Evolutionary conservation across 2,797 vertebrate genomes (phyloP), one percentile per base, ranked within the genome.

Genomic region (Falco rusticolus): DNA sequence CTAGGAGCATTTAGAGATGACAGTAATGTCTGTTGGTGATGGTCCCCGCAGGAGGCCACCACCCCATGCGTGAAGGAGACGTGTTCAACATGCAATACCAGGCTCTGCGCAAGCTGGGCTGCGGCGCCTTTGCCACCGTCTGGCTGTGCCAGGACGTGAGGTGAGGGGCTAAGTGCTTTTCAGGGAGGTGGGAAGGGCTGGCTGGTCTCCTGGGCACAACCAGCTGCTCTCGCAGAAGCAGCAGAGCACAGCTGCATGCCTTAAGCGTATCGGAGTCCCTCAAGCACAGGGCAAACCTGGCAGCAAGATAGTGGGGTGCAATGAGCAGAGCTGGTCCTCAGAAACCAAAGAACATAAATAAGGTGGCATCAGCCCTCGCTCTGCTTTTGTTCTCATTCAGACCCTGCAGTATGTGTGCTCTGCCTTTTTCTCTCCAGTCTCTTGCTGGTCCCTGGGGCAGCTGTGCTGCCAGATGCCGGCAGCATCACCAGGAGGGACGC

Each of bases 141-240:
- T 99, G 99, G 99, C 97, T 98, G 89, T 99, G 99, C 88, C 94
- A 97, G 89, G 99, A 99, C 94, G 97, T 97, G 68, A 96, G 97
- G 97, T 89, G 92, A 96, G 96, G 94, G 68, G 39, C 77, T 56
- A 16, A 37, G 11, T 6, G 6, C 4, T 18, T 33, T 51, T 9
- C 0, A 7, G 47, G 45, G 84, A 37, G 24, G 21, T 70, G 57
- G 50, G 54, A 76, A 84, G 25, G 61, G 43, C 16, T 48, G 48
- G 56, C 45, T 65, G 39, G 34, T 47, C 21, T 65, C 70, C 76
- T 57, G 65, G 76, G 69, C 4, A 3, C 47, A 63, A 50, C 39
- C 11, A 13, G 66, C 18, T 29, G 25, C 53, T 71, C 74, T 47
- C 2, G 1, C 21, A 93, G 87, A 60, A 48, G 45, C 39, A 43